phyloP scores from a whole-genome alignment of 2,888 invertebrate species.

The Dicyrtomina minuta region DNA sequence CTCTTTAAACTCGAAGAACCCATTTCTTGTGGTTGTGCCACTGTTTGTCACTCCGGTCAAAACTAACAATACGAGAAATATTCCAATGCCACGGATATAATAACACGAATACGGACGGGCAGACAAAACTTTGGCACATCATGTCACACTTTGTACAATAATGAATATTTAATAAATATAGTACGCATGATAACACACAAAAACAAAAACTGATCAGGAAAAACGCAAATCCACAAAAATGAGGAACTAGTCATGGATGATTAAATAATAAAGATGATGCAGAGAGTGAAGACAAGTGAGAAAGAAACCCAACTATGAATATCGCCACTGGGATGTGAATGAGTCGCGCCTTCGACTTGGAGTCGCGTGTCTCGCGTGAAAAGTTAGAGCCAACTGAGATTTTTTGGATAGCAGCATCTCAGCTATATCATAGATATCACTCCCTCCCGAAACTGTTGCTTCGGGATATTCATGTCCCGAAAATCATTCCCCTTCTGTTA shows the following conservation, averaged over 20 bases:
- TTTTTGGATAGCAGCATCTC: conserved; percentile 37
- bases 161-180: no score
- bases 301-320: no score
- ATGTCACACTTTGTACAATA: neutral
- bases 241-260: neutral
- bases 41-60: no score
- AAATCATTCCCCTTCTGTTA: conserved; percentile 40
- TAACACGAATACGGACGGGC: neutral
- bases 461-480: conserved; percentile 43
- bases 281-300: no score
- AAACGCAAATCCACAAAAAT: neutral
- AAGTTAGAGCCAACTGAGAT: conserved; percentile 42
- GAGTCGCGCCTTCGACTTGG: no score
- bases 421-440: conserved; percentile 31
- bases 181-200: no score
- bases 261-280: no score
- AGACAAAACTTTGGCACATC: neutral
- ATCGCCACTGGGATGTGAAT: no score
- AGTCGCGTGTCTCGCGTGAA: conserved; percentile 44
- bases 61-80: no score
- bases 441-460: conserved; percentile 45
- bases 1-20: no score
- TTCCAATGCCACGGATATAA: neutral
- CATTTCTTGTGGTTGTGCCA: no score
- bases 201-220: no score